Evolutionary conservation across 2,113 vertebrate species (phyloP).

Genomic region (Conger conger): DNA sequence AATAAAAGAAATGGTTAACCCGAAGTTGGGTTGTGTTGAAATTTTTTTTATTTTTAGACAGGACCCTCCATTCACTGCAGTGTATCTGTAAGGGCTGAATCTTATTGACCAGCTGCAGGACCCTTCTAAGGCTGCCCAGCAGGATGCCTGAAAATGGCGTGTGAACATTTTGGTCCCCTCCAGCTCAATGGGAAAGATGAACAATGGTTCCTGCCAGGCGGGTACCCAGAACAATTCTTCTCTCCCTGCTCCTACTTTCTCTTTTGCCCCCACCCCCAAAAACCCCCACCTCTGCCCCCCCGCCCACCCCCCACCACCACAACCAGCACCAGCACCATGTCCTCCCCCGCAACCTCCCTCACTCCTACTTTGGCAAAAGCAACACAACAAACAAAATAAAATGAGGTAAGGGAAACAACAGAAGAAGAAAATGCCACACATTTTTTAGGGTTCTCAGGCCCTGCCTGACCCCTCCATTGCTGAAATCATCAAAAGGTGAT

Average conservation of each 20-base stretch:
- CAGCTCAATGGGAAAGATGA: conserved; percentile 71
- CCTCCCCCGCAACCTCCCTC: background rate
- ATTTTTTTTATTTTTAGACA: conserved; percentile 11
- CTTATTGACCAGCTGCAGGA: conserved; percentile 72
- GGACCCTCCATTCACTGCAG: conserved; percentile 20
- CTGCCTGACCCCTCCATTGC: conserved; percentile 28
- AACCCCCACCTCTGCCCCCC: background rate
- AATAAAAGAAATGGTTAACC: conserved; percentile 22
- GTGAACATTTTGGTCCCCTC: conserved; percentile 75
- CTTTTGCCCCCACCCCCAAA: background rate
- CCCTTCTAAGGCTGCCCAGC: conserved; percentile 76
- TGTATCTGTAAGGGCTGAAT: conserved; percentile 64
- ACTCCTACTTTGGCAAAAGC: conserved; percentile 30
- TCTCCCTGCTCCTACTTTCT: conserved; percentile 29
- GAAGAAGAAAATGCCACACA: conserved; percentile 28
- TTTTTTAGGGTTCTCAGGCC: conserved; percentile 32
- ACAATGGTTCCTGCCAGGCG: conserved; percentile 76
- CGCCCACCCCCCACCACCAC: too few species aligned
- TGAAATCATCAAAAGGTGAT: conserved; percentile 34
- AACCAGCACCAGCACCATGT: background rate
- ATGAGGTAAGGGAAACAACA: conserved; percentile 24
- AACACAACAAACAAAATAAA: conserved; percentile 35
- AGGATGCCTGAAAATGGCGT: conserved; percentile 78
- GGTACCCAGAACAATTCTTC: conserved; percentile 38
- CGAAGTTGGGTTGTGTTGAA: background rate